Base-by-base conservation (phyloP, 2,113 vertebrate species). In the Hoplias malabaricus region DNA sequence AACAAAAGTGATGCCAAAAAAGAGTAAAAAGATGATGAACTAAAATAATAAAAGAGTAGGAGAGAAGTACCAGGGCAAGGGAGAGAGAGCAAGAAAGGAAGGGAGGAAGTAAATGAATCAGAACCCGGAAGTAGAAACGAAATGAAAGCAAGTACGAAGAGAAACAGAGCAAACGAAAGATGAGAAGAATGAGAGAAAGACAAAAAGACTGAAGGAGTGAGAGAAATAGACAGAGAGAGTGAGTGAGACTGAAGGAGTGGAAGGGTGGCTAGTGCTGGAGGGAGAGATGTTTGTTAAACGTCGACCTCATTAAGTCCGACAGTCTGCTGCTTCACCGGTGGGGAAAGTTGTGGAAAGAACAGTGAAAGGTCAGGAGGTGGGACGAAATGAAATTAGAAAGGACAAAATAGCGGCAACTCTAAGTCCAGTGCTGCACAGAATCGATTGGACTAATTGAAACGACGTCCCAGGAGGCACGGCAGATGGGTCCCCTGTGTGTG, bases 371-470 rank as follows among this genome's bases (percentile, higher is more conserved):
- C 87, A 87, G 75, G 81, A 85, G 83, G 85, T 87, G 83, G 80
- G 81, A 80, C 77, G 80, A 86, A 92, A 90, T 89, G 56, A 89
- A 90, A 91, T 88, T 83, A 88, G 75, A 84, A 86, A 77, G 75
- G 69, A 75, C 38, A 56, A 75, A 89, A 88, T 67, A 76, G 68
- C 73, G 66, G 78, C 70, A 21, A 84, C 66, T 80, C 85, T 88
- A 23, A 87, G 84, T 75, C 36, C 65, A 67, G 78, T 69, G 84
- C 79, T 82, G 83, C 59, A 8, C 80, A 68, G 79, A 90, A 92
- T 91, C 89, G 89, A 90, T 92, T 90, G 80, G 82, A 87, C 88
- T 91, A 90, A 93, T 93, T 92, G 89, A 93, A 92, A 90, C 85
- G 86, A 86, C 87, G 86, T 84, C 79, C 73, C 88, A 85, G 85